Evolutionary conservation across 2,797 vertebrate species (phyloP), one percentile per base, ranked within the genome.

Genomic region (Galago senegalensis): DNA sequence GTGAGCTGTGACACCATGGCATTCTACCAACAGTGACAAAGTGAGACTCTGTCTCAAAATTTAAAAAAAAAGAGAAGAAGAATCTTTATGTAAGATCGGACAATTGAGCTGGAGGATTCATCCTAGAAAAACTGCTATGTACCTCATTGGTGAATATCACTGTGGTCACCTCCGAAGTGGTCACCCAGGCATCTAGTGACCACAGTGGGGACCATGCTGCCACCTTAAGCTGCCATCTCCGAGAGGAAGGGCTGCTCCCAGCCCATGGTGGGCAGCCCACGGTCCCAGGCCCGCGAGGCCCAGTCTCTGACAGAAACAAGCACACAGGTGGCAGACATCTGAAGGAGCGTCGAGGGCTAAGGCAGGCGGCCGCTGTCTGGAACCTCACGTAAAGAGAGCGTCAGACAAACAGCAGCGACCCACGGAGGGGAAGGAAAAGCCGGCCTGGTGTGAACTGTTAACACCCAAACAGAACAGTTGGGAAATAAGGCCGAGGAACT

Each of bases 291-390:
- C 31, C 25, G 9, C 0, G 49, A 4, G 4, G 20, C 25, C 37
- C 14, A 18, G 63, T 17, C 34, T 34, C 43, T n/a, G 76, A 3
- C 20, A 0, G 0, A 25, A 10, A 14, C 11, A 27, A 61, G 56
- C 25, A 11, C 10, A 34, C 29, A 34, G 10, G 10, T 2, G 20
- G 34, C 76, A 20, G 49, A 29, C 16, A 18, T 56, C 87, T 29
- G 34, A 37, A 29, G 27, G 21, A 53, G 49, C 31, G 76, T 27
- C 7, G 11, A 0, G 0, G 4, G 77, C 29, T 27, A 81, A 27
- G 65, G 37, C 37, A n/a, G 49, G 58, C 0, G 1, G 23, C 0
- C 4, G 61, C 63, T 7, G 6, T 5, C 1, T 3, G 27, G 18
- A 72, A 17, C 4, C 0, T 9, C 3, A 3, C 53, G 56, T 14